Conservation (phyloP, 2,797 vertebrate genomes). For the Lagocephalus sceleratus region DNA sequence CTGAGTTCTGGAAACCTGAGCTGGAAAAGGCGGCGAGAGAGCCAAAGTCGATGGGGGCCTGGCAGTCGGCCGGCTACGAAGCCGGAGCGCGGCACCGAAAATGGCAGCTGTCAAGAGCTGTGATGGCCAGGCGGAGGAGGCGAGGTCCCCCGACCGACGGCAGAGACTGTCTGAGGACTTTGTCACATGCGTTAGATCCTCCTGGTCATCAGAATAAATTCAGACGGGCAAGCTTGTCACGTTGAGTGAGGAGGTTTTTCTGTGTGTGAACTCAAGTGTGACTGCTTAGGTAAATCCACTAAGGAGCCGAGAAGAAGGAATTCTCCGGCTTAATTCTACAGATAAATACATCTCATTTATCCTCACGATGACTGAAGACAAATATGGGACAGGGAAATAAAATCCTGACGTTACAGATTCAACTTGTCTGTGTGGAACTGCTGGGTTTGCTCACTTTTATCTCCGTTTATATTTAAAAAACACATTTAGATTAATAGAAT, state of each 20-base stretch:
- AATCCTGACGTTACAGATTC: background rate
- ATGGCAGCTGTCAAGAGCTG: conserved; percentile 80
- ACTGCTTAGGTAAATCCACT: conserved; percentile 72
- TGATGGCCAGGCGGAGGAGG: conserved; percentile 55
- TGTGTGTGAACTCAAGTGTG: conserved; percentile 62
- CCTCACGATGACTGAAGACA: background rate
- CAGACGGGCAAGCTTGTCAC: conserved; percentile 73
- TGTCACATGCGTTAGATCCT: conserved; percentile 73
- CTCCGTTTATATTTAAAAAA: too few species aligned
- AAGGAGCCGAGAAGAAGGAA: conserved; percentile 21
- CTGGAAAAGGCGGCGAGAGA: conserved; percentile 54
- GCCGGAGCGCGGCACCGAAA: conserved; percentile 56
- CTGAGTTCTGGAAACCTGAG: conserved; percentile 39
- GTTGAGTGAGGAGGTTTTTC: conserved; percentile 73
- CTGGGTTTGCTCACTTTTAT: too few species aligned
- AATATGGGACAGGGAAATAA: background rate
- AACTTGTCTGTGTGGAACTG: too few species aligned
- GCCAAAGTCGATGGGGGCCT: conserved; percentile 54
- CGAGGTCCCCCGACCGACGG: conserved; percentile 29
- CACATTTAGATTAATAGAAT: too few species aligned
- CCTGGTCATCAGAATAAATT: conserved; percentile 65
- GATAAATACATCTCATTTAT: conserved; percentile 6
- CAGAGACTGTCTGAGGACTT: conserved; percentile 60
- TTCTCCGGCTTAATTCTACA: background rate
- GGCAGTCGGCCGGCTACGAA: conserved; percentile 44